phyloP scores from a whole-genome alignment of 2,888 invertebrate genomes.

The Hydraecia micacea region DNA sequence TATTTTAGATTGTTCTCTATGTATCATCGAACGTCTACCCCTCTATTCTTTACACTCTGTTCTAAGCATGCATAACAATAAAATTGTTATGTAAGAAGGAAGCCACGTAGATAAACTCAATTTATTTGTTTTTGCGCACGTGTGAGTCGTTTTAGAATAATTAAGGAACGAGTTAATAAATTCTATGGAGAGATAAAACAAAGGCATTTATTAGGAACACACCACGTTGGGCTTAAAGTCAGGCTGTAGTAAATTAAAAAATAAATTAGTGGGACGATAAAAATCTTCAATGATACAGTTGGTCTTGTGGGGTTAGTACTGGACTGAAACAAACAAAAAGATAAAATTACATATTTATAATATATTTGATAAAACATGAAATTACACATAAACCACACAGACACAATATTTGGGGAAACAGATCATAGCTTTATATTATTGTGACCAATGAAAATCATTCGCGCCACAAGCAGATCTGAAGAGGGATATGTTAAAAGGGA shows the following conservation, averaged over 20 bases:
- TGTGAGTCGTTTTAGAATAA: constrained; percentile 10
- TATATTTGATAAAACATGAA: too few species aligned
- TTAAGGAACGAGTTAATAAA: constrained; percentile 10
- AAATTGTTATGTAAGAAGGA: constrained; percentile 1
- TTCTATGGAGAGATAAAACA: constrained; percentile 30
- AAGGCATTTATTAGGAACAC: neutral
- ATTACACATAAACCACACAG: too few species aligned
- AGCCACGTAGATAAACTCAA: constrained; percentile 15
- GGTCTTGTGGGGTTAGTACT: too few species aligned
- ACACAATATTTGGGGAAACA: too few species aligned
- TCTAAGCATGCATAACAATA: neutral
- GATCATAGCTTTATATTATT: too few species aligned
- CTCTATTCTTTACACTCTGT: neutral
- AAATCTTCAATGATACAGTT: too few species aligned
- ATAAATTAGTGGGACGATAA: too few species aligned
- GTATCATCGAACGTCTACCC: neutral
- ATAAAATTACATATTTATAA: too few species aligned
- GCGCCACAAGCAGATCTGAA: too few species aligned
- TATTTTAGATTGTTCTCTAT: neutral
- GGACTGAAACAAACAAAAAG: too few species aligned
- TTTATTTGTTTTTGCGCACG: constrained; percentile 25
- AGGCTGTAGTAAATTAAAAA: neutral
- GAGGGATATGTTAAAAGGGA: too few species aligned
- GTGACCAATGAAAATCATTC: too few species aligned
- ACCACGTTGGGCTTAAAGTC: neutral